Evolutionary conservation across 2,113 vertebrate genomes (phyloP).

Genomic region (Notiomystis cincta): DNA sequence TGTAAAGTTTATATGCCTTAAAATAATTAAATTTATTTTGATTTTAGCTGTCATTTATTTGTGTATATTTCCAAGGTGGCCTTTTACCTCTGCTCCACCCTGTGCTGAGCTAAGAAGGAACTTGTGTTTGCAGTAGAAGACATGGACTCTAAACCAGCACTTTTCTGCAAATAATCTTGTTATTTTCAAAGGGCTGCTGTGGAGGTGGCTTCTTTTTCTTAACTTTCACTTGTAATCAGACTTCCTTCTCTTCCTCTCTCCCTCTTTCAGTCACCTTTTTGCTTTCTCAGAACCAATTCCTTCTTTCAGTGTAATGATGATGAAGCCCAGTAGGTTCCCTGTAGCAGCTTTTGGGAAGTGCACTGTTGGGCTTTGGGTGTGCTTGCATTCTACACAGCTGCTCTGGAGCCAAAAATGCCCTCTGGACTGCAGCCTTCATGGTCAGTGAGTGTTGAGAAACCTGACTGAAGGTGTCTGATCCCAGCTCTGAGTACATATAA

Average conservation of each 20-base stretch:
- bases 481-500: neutral
- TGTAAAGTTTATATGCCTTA: neutral
- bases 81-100: neutral
- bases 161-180: neutral
- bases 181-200: neutral
- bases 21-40: neutral
- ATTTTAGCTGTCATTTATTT: neutral
- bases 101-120: neutral
- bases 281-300: neutral
- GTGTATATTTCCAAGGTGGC: neutral
- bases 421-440: neutral
- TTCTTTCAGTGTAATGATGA: neutral
- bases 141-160: neutral
- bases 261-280: neutral
- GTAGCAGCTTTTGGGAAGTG: neutral
- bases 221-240: neutral
- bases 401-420: neutral
- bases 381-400: neutral
- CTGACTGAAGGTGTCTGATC: neutral
- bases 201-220: neutral
- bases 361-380: neutral
- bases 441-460: neutral
- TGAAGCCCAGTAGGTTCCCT: neutral
- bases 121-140: neutral
- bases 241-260: neutral